Conservation (phyloP, 2,113 vertebrate species). For the Clarias magur region DNA sequence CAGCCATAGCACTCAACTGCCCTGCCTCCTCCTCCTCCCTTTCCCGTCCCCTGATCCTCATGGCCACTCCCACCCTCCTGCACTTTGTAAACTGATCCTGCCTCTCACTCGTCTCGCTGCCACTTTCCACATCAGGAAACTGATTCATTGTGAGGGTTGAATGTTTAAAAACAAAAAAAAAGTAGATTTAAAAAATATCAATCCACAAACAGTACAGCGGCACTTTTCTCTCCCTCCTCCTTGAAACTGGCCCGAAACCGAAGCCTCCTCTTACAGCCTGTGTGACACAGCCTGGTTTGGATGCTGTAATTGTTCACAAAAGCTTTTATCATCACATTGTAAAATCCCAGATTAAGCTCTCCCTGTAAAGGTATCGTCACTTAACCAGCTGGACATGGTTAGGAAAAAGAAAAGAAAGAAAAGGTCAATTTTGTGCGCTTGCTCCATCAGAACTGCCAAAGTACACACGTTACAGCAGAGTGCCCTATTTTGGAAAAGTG, state of each 20-base stretch:
- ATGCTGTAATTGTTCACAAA: slow-evolving; percentile 48
- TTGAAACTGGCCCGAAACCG: slow-evolving; percentile 37
- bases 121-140: slow-evolving; percentile 48
- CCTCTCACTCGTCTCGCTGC: slow-evolving; percentile 47
- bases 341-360: slow-evolving; percentile 49
- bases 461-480: slow-evolving; percentile 82
- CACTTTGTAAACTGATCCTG: slow-evolving; percentile 60
- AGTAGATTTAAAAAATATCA: slow-evolving; percentile 16
- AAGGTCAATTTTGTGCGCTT: slow-evolving; percentile 76
- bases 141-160: slow-evolving; percentile 57
- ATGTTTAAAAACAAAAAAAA: slow-evolving; percentile 53
- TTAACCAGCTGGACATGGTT: slow-evolving; percentile 67
- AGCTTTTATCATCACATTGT: slow-evolving; percentile 48
- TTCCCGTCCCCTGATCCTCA: slow-evolving; percentile 60
- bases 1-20: slow-evolving; percentile 84
- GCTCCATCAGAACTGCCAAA: slow-evolving; percentile 90
- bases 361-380: slow-evolving; percentile 55
- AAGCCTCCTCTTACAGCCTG: slow-evolving; percentile 43
- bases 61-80: slow-evolving; percentile 65
- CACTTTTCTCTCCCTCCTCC: slow-evolving; percentile 52
- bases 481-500: slow-evolving; percentile 87
- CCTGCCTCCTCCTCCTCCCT: slow-evolving; percentile 74
- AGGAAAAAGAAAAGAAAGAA: slow-evolving; percentile 44
- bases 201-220: slow-evolving; percentile 57
- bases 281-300: slow-evolving; percentile 34